A percentile compares a stretch with the other conserved stretches of the same genome.
Conservation (phyloP, 2,797 vertebrate genomes). For the Chaetodon trifasciatus region DNA sequence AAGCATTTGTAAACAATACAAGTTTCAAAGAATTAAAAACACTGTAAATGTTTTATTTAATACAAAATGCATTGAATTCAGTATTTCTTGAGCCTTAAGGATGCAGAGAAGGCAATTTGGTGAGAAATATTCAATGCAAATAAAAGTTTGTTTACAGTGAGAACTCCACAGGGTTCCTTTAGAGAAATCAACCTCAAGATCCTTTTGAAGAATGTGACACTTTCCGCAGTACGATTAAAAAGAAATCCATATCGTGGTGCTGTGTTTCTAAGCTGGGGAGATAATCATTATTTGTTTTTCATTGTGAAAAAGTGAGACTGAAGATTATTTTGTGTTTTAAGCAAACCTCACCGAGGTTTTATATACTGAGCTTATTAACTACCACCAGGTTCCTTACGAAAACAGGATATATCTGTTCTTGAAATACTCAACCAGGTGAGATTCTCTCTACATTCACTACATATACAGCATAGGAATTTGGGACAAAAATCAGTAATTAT, state of each 20-base stretch:
- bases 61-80: conserved; percentile 19
- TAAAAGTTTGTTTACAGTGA: conserved; percentile 53
- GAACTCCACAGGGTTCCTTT: conserved; percentile 38
- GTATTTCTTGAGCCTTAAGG: conserved; percentile 26
- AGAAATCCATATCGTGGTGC: conserved; percentile 46
- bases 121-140: conserved; percentile 37
- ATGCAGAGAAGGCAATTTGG: conserved; percentile 20
- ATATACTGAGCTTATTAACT: conserved; percentile 6
- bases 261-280: conserved; percentile 30
- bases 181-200: conserved; percentile 40
- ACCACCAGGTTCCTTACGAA: conserved; percentile 9
- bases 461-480: conserved; percentile 13
- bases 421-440: conserved; percentile 24
- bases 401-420: conserved; percentile 1
- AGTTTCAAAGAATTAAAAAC: background rate
- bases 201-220: conserved; percentile 48
- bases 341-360: background rate
- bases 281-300: conserved; percentile 36
- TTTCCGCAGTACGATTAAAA: conserved; percentile 43
- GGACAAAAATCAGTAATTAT: conserved; percentile 53
- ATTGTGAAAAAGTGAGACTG: background rate
- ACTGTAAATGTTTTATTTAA: conserved; percentile 25
- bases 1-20: background rate
- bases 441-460: background rate
- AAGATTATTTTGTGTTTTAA: conserved; percentile 12